A percentile compares a stretch with the other conserved stretches of the same genome.
Conservation (phyloP, 2,888 invertebrate species). For the Agrilus mali region DNA sequence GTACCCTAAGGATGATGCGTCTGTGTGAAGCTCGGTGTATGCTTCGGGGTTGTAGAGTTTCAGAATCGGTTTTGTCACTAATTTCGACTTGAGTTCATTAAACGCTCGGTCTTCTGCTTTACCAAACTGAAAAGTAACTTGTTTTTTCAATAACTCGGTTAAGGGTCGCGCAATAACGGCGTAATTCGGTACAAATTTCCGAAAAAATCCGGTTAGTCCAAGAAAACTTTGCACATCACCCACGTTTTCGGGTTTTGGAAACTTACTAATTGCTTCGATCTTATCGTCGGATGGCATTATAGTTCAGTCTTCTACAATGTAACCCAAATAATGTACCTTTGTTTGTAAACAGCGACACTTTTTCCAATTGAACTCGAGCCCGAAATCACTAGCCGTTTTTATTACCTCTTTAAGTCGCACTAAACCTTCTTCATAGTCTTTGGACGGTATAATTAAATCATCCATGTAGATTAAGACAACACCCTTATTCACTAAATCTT, state of each 20-base stretch:
- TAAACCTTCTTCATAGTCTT: no score
- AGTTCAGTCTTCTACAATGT: neutral
- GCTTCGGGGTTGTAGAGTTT: neutral
- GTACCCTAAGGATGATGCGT: conserved; percentile 1
- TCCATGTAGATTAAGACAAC: no score
- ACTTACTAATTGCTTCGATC: neutral
- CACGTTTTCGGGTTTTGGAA: conserved; percentile 1
- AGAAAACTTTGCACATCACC: conserved; percentile 4
- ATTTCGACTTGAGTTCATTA: neutral
- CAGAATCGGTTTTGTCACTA: neutral
- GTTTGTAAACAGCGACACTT: no score
- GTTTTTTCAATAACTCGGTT: neutral
- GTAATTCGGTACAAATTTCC: conserved; percentile 3
- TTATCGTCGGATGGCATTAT: neutral
- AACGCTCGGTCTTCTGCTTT: neutral
- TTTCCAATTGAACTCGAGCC: no score
- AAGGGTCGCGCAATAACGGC: neutral
- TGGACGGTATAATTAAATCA: no score
- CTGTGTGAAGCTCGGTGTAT: conserved; percentile 3
- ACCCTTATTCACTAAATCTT: no score
- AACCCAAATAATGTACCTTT: neutral
- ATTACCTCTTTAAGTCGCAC: no score
- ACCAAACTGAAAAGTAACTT: neutral
- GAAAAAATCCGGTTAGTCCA: conserved; percentile 3
- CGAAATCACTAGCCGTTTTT: no score